Percentiles rank a stretch among this genome's conserved stretches.
These are phyloP conservation scores for Drosophila sucinea DNA, from an alignment of 1,140 invertebrate genomes.

Conservation along the genomic window DNA sequence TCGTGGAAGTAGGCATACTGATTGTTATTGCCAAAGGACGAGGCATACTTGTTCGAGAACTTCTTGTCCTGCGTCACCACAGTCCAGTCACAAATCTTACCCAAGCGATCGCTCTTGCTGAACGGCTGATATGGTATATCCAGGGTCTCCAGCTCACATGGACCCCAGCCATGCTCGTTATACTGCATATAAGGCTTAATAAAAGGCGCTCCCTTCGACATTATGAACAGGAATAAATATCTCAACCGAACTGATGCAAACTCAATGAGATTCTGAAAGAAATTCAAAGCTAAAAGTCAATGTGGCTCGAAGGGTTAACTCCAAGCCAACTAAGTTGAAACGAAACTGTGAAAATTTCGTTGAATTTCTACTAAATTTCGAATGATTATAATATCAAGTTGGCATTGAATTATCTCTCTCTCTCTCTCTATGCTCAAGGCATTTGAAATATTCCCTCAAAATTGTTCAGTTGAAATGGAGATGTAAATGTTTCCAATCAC, in stretches of 20 bases:
- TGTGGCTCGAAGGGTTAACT: background rate
- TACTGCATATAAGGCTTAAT: constrained; percentile 75
- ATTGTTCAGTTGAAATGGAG: no score
- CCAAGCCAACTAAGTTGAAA: background rate
- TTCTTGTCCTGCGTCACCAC: constrained; percentile 95
- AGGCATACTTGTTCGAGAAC: constrained; percentile 95
- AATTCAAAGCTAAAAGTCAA: background rate
- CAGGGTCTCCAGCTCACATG: constrained; percentile 94
- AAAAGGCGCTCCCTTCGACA: constrained; percentile 56
- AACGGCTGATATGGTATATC: constrained; percentile 99
- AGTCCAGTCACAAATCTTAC: constrained; percentile 99
- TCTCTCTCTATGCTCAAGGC: no score
- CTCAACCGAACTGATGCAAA: background rate
- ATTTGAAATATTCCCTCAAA: no score
- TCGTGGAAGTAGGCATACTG: constrained; percentile 99
- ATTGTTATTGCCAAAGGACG: constrained; percentile 97
- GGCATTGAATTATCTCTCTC: no score
- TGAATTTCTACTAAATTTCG: background rate
- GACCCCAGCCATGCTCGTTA: constrained; percentile 93
- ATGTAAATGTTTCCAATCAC: no score
- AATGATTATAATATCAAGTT: no score
- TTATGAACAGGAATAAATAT: background rate
- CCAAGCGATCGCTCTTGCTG: constrained; percentile 97
- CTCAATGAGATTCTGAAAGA: background rate
- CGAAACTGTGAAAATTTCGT: background rate